Evolutionary conservation across 2,113 vertebrate genomes (phyloP).

Genomic region (Esox niger): DNA sequence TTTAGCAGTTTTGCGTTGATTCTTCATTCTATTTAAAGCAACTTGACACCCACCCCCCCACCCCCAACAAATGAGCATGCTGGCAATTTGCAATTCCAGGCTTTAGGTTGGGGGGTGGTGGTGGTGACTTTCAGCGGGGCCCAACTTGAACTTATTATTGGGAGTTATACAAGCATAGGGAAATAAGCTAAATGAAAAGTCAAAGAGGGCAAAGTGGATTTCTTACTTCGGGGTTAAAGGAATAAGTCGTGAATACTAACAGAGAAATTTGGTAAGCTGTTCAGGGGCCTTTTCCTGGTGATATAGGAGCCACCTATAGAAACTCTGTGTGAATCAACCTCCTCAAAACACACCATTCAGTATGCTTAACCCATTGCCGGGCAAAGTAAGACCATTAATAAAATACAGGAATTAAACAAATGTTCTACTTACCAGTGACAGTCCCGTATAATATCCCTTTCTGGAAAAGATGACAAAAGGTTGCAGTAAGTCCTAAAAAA

Average conservation of each 20-base stretch:
- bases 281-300: background rate
- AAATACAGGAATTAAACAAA: too few relatives aligned
- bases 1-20: constrained; percentile 22
- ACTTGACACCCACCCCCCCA: background rate
- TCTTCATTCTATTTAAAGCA: too few relatives aligned
- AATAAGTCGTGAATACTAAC: background rate
- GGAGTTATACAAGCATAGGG: constrained; percentile 4
- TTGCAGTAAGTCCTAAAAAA: too few relatives aligned
- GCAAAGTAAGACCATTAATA: background rate
- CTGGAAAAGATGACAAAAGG: too few relatives aligned
- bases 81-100: constrained; percentile 32
- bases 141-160: constrained; percentile 13
- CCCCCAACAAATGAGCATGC: constrained; percentile 43
- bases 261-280: background rate
- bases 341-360: background rate
- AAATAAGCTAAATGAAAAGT: background rate
- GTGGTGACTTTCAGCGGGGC: too few relatives aligned
- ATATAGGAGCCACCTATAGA: background rate
- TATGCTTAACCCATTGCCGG: background rate
- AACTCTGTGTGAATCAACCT: background rate
- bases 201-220: background rate
- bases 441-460: too few relatives aligned
- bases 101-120: constrained; percentile 16
- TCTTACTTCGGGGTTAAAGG: background rate
- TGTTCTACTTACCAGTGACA: too few relatives aligned